These are phyloP conservation scores for Cyclina sinensis DNA, from an alignment of 1,140 invertebrate genomes.

Conservation along the genomic window DNA sequence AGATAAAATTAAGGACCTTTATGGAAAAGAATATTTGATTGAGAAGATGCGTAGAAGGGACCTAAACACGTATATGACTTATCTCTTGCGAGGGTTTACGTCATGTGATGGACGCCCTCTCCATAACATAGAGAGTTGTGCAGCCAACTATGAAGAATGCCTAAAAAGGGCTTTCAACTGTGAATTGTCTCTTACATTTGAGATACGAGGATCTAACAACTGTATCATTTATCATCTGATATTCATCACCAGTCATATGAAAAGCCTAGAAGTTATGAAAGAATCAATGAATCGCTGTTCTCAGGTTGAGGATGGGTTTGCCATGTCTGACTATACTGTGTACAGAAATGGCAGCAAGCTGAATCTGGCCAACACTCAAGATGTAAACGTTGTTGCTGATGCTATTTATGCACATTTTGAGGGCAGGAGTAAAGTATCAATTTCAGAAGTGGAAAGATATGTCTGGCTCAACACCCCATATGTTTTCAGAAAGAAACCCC, in stretches of 20 bases:
- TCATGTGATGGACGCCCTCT: neutral
- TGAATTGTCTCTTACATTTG: neutral
- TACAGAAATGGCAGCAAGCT: neutral
- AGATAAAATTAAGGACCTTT: neutral
- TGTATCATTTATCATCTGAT: slow-evolving; percentile 9
- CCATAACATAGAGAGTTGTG: neutral
- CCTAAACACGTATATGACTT: neutral
- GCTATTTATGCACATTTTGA: neutral
- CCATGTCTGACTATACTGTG: slow-evolving; percentile 19
- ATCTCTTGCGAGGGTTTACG: neutral
- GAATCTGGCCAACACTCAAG: slow-evolving; percentile 17
- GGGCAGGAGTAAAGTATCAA: neutral
- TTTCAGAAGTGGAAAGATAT: neutral
- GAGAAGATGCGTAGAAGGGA: neutral
- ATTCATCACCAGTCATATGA: neutral
- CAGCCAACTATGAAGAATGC: neutral
- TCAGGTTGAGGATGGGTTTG: neutral
- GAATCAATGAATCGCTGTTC: neutral
- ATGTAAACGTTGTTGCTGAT: neutral
- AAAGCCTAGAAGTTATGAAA: slow-evolving; percentile 16
- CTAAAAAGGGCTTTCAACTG: neutral
- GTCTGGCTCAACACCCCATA: neutral
- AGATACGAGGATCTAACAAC: neutral
- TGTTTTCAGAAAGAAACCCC: neutral
- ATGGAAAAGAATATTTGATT: neutral